Evolutionary conservation across 1,140 invertebrate species (phyloP).

Genomic region (Drosophila sechellia): DNA sequence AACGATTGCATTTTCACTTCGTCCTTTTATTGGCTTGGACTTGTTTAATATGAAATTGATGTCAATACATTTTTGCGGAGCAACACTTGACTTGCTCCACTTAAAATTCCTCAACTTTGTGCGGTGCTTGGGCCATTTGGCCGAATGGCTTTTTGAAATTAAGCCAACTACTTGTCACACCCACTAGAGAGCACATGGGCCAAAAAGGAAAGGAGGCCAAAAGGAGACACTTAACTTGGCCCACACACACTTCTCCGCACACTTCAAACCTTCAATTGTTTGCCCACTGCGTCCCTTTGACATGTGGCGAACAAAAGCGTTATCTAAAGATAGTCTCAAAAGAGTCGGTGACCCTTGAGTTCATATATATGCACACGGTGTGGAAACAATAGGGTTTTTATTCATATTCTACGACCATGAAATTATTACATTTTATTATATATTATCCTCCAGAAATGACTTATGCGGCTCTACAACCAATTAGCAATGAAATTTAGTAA

Average conservation of each 20-base stretch:
- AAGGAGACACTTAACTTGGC: slow-evolving; percentile 44
- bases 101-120: slow-evolving; percentile 47
- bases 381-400: neutral
- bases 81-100: slow-evolving; percentile 33
- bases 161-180: slow-evolving; percentile 64
- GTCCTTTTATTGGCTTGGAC: slow-evolving; percentile 2
- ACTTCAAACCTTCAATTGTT: slow-evolving; percentile 36
- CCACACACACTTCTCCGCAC: slow-evolving; percentile 24
- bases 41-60: slow-evolving; percentile 31
- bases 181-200: slow-evolving; percentile 37
- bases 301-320: slow-evolving; percentile 49
- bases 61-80: slow-evolving; percentile 37
- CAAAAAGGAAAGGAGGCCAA: slow-evolving; percentile 39
- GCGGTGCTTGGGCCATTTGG: slow-evolving; percentile 49
- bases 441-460: no score
- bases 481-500: no score
- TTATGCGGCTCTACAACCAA: no score
- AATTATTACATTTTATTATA: no score
- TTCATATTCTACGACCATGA: no score
- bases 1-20: slow-evolving; percentile 1
- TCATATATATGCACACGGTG: slow-evolving; percentile 1
- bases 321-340: slow-evolving; percentile 49
- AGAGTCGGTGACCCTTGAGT: slow-evolving; percentile 1
- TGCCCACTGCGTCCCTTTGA: slow-evolving; percentile 33
- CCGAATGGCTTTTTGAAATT: slow-evolving; percentile 56